Base-by-base conservation (phyloP, 2,797 vertebrate species). In the Gymnodraco acuticeps region DNA sequence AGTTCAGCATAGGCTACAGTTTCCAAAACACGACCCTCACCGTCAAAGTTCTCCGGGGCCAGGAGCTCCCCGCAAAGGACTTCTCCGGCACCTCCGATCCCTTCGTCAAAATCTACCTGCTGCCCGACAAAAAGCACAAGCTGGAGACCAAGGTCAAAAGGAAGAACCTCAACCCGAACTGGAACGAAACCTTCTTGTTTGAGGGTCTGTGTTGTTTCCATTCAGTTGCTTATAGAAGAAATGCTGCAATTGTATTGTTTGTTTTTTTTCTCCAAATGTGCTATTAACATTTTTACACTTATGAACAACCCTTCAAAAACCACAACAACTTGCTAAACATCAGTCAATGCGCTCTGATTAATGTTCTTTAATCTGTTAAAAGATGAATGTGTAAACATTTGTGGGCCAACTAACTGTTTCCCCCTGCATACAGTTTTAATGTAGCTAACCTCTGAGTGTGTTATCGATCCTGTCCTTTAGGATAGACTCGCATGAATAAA, bases 111-210 rank as follows among this genome's bases (percentile, higher is more conserved):
- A 97, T 99, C 93, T 99, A 99, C 93, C 95, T 99, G 92, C 95
- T 99, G 78, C 98, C 98, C 0, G 98, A 99, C 94, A 99, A 99
- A 92, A 99, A 99, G 95, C 96, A 99, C 96, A 99, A 98, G 91
- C 92, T 99, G 91, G 98, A 99, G 94, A 99, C 98, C 91, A 99
- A 99, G 95, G 96, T 99, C 93, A 99, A 99, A 93, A 94, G 98
- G 89, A 99, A 99, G 96, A 99, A 99, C 94, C 95, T 99, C 80
- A 99, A 99, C 80, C 98, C 98, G 0, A 97, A 99, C 89, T 99
- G 98, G 98, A 99, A 99, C 0, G 98, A 99, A 94, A 99, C 98
- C 74, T 99, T 99, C 92, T 96, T 99, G 61, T 99, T 99, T 1
- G 98, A 99, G 95, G 98, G 98, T 98, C 56, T 71, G 89, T 97